Conservation (phyloP, 2,797 vertebrate genomes). For the Euphonia xanthogaster region DNA sequence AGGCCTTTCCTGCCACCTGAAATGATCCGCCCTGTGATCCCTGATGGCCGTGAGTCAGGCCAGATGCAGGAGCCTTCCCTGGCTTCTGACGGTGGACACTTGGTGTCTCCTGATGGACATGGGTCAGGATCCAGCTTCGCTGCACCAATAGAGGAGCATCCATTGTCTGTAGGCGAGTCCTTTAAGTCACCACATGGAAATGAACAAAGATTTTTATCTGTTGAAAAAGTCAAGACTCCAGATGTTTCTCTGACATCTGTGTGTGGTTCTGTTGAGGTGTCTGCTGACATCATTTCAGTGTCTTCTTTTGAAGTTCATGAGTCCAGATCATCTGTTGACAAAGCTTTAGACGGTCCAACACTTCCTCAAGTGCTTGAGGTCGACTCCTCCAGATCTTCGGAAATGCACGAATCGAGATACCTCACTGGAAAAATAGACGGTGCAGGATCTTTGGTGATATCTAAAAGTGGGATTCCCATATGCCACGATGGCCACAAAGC, state of each 20-base stretch:
- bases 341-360: background rate
- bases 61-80: background rate
- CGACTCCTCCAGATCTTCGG: slow-evolving; percentile 42
- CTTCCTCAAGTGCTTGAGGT: background rate
- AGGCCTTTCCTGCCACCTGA: slow-evolving; percentile 55
- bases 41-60: slow-evolving; percentile 8
- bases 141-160: background rate
- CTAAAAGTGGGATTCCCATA: background rate
- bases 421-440: background rate
- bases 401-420: background rate
- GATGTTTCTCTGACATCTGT: background rate
- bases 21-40: slow-evolving; percentile 52
- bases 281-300: background rate
- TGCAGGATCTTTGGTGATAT: background rate
- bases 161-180: background rate
- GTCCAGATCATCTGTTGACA: background rate
- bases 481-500: background rate
- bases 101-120: background rate
- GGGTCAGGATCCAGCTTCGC: background rate
- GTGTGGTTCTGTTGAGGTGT: background rate
- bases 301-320: background rate
- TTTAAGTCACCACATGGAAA: background rate
- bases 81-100: background rate
- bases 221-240: background rate
- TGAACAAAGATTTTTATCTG: background rate